A percentile compares a stretch with the other conserved stretches of the same genome.
phyloP scores from a whole-genome alignment of 2,113 vertebrate species.

The Lipotes vexillifer region DNA sequence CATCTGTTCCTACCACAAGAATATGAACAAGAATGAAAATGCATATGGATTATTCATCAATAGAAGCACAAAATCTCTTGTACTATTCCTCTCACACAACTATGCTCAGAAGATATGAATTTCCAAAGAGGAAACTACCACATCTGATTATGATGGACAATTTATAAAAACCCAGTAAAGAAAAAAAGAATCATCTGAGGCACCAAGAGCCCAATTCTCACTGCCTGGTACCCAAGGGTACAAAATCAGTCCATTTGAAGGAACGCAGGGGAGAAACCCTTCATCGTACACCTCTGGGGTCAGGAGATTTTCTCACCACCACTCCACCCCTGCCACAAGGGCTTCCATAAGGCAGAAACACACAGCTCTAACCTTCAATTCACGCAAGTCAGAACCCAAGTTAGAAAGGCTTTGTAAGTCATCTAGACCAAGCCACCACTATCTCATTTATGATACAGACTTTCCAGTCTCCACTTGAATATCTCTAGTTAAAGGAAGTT shows the following conservation, averaged over 20 bases:
- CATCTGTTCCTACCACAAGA: slow-evolving; percentile 66
- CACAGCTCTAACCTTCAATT: not conserved
- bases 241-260: not conserved
- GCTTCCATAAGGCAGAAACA: not conserved
- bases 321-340: too few species aligned
- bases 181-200: not conserved
- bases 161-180: not conserved
- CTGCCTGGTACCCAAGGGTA: not conserved
- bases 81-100: slow-evolving; percentile 28
- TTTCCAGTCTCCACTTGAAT: not conserved
- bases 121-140: slow-evolving; percentile 4
- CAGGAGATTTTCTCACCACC: not conserved
- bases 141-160: slow-evolving; percentile 9
- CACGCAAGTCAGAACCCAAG: not conserved
- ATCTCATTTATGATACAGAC: not conserved
- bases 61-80: slow-evolving; percentile 37
- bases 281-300: not conserved
- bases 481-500: not conserved
- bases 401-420: not conserved
- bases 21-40: slow-evolving; percentile 56
- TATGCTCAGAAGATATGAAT: slow-evolving; percentile 39
- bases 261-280: not conserved
- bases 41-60: slow-evolving; percentile 55
- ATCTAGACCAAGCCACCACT: not conserved
- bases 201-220: not conserved